Evolutionary conservation across 2,888 invertebrate species (phyloP), one percentile per base, ranked within the genome.

Genomic region (Cheiracanthium punctorium): DNA sequence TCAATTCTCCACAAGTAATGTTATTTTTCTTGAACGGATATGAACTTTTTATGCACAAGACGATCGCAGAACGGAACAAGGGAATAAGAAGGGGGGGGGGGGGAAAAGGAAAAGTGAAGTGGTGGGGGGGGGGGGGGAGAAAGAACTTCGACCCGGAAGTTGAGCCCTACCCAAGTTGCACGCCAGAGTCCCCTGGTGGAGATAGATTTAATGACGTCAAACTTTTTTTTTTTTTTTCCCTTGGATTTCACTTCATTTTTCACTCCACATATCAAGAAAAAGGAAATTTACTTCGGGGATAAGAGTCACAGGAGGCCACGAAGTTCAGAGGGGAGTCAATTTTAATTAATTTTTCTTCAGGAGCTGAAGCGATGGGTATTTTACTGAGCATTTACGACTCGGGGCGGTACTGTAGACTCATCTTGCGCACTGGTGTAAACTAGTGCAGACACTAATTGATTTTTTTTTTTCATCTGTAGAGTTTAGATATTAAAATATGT

Each of bases 201-300:
- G 82, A 28, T 72, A 77, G 52, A 65, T 84, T 84, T 77, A 84
- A 84, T 84, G 82, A 84, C 72, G 71, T 72, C 77, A 67, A 73
- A 65, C 71, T 67, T 10, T 67, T 67, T 69, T 69, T 64, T 67
- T 65, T 67, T 67, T 4, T n/a, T n/a, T 67, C 1, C 28, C 29
- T 12, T 65, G 65, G 30, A 29, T 30, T 48, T 17, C 14, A 48
- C 43, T 48, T 48, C 43, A 48, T 48, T 48, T 48, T 48, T 48
- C 10, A 17, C 17, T 48, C 20, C 58, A 58, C 8, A 24, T 17
- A 58, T 58, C 14, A 24, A 58, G 24, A 58, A 58, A 58, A 58
- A 58, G 24, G 58, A 58, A 24, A 58, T 58, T 58, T 58, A 24
- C 24, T 17, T 58, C 58, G 24, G 24, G 12, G 24, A 20, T 2